A percentile compares a stretch with the other conserved stretches of the same genome.
Evolutionary conservation across 1,140 invertebrate genomes (phyloP).

Genomic region (Pseudomyrmex dendroicus): DNA sequence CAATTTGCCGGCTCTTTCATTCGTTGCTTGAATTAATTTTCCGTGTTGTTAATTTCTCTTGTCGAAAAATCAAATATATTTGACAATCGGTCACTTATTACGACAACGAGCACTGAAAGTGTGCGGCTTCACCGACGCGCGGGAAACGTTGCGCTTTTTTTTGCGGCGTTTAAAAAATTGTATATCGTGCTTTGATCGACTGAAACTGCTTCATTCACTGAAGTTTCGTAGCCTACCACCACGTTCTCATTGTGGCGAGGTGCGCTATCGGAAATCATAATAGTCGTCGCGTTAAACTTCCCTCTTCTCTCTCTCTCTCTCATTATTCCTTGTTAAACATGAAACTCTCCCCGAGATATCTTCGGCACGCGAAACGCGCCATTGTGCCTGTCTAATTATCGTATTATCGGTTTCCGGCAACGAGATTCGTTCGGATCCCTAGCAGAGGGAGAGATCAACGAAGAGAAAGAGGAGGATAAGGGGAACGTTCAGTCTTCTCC

Average conservation of each 20-base stretch:
- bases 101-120: too few species aligned
- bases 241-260: constrained; percentile 25
- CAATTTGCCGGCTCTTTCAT: too few species aligned
- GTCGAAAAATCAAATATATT: too few species aligned
- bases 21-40: too few species aligned
- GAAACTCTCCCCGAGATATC: constrained; percentile 15
- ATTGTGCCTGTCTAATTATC: constrained; percentile 39
- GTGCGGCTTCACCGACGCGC: too few species aligned
- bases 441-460: constrained; percentile 54
- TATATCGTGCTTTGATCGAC: constrained; percentile 38
- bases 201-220: constrained; percentile 48
- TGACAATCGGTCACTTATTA: too few species aligned
- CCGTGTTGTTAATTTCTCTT: too few species aligned
- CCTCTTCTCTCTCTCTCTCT: background rate
- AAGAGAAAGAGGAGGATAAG: constrained; percentile 11
- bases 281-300: constrained; percentile 53
- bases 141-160: too few species aligned
- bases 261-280: constrained; percentile 58
- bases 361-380: background rate
- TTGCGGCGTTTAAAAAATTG: constrained; percentile 35
- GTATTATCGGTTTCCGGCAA: constrained; percentile 58
- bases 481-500: constrained; percentile 32
- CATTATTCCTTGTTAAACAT: constrained; percentile 59
- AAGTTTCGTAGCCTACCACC: constrained; percentile 31
- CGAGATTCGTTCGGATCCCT: constrained; percentile 22